Conservation (phyloP, 2,113 vertebrate genomes). For the Phrynosoma blainvillii region DNA sequence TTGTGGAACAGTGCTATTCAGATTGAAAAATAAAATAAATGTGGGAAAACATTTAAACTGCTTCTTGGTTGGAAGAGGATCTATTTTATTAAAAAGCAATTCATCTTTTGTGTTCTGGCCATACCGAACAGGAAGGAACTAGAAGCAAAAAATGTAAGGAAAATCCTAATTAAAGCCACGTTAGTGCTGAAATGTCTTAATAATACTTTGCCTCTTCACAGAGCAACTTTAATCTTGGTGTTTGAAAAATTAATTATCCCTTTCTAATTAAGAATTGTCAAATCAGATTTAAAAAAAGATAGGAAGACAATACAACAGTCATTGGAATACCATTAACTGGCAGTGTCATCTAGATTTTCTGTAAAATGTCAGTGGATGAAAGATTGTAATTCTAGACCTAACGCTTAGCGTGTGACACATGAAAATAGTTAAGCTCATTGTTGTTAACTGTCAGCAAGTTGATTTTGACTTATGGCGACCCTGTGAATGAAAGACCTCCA, state of each 20-base stretch:
- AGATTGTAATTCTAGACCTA: not conserved
- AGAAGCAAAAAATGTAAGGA: constrained; percentile 1
- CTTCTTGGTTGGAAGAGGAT: not conserved
- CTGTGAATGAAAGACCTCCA: no score
- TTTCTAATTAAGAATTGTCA: not conserved
- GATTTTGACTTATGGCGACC: no score
- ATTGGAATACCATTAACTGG: not conserved
- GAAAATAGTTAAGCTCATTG: not conserved
- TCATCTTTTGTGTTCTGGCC: not conserved
- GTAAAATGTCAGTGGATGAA: not conserved
- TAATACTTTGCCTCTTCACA: not conserved
- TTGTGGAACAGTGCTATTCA: not conserved
- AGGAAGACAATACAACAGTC: not conserved
- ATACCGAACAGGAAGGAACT: not conserved
- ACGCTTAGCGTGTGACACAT: not conserved
- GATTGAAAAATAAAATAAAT: not conserved
- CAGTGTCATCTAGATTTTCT: not conserved
- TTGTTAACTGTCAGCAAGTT: no score
- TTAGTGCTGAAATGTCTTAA: not conserved
- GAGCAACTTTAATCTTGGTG: not conserved
- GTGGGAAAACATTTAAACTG: not conserved
- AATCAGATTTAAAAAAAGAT: not conserved
- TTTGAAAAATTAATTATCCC: not conserved
- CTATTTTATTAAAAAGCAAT: not conserved
- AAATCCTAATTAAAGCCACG: not conserved